Conservation (phyloP, 2,113 vertebrate species). For the Rutilus rutilus region DNA sequence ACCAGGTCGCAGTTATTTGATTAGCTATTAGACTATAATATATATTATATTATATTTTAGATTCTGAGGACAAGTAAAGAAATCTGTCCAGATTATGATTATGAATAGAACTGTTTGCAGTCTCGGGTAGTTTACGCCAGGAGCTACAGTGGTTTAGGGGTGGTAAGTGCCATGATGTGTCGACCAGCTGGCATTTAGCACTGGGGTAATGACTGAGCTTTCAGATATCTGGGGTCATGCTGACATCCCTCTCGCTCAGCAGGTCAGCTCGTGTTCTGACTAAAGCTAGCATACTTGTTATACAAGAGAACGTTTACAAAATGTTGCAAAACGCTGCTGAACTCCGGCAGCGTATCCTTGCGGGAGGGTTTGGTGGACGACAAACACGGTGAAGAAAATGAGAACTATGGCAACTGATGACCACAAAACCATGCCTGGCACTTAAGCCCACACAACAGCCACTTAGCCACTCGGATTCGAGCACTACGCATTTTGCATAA, state of each 20-base stretch:
- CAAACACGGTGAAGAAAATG: not conserved
- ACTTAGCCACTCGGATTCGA: not conserved
- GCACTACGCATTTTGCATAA: not conserved
- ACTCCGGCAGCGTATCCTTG: not conserved
- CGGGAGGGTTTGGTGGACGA: not conserved
- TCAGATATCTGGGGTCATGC: not conserved
- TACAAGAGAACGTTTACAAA: not conserved
- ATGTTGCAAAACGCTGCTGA: not conserved
- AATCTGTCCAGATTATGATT: not conserved
- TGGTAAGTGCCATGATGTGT: not conserved
- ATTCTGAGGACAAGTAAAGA: not conserved
- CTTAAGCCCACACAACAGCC: conserved; percentile 5
- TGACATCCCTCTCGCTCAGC: conserved; percentile 9
- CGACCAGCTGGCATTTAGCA: conserved; percentile 24
- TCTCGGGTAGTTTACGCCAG: not conserved
- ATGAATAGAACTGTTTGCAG: not conserved
- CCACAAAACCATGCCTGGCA: not conserved
- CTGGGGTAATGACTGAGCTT: conserved; percentile 11
- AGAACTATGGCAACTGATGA: not conserved
- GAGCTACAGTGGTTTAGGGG: not conserved
- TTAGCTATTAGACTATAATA: no score
- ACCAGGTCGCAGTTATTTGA: not conserved
- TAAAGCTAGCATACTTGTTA: not conserved
- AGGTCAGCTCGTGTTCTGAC: not conserved
- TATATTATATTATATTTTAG: no score